Base-by-base conservation (phyloP, 2,888 invertebrate species). In the Tinea pellionella region DNA sequence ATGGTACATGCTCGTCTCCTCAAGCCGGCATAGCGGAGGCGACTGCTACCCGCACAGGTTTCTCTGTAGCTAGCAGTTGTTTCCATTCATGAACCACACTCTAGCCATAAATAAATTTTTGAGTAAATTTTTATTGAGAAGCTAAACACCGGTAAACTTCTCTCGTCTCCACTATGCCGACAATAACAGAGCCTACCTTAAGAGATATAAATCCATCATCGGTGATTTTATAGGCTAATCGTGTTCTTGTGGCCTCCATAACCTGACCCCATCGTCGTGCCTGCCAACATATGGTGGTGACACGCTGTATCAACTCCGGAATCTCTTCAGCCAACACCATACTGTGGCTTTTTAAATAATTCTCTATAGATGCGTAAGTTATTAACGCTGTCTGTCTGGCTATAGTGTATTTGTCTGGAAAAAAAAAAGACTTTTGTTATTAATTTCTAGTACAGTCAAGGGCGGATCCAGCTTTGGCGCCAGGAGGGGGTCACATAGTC, bases 211-310 rank as follows among this genome's bases (percentile, higher is more conserved):
- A 24, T 1, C 77, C 78, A 12, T 70, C 68, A 0, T 60, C 58
- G 0, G 64, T 62, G 18, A 83, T 63, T 8, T 65, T 62, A 66
- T 71, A 80, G 0, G 83, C 85, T 29, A 85, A 72, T 0, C 73
- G 71, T n/a, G 68, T 32, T n/a, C 68, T 62, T 3, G 77, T 75
- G 61, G 74, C 73, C 37, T 70, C 72, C 80, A 80, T 77, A 15
- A 71, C 74, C 37, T 70, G 69, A 12, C 72, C 77, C 78, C 76
- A 84, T 59, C 68, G 69, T 29, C 47, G 30, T 13, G 64, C 64
- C 32, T 60, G 30, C 19, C 63, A 43, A 37, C 41, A 67, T 59
- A 41, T 8, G 51, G 12, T 30, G 8, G 70, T 72, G 60, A 74
- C 70, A 1, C 70, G 69, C 13, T 69, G 67, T 68, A 80, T 60